Evolutionary conservation across 2,113 vertebrate genomes (phyloP).

Genomic region (Ardeotis arabs): DNA sequence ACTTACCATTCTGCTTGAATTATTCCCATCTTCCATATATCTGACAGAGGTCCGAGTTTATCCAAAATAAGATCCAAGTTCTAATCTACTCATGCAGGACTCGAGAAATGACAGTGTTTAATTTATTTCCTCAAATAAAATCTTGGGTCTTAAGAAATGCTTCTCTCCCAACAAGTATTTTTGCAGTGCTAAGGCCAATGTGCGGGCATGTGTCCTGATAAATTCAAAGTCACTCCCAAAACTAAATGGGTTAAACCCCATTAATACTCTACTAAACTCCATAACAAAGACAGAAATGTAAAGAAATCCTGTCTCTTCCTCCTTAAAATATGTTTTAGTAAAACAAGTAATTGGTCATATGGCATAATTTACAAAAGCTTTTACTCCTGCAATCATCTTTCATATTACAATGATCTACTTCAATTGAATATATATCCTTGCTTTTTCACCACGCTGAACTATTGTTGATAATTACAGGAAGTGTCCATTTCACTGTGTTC

Average conservation of each 20-base stretch:
- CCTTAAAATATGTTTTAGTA: background rate
- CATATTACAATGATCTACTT: background rate
- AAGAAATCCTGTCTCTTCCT: background rate
- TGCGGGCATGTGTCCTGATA: background rate
- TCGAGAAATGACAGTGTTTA: background rate
- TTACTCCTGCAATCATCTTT: background rate
- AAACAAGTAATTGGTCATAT: background rate
- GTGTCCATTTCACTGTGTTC: fast-evolving
- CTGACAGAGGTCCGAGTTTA: background rate
- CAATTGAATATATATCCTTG: background rate
- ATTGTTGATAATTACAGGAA: background rate
- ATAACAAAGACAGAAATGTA: background rate
- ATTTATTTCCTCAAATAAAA: background rate
- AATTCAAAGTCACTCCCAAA: background rate
- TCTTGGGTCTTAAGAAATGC: background rate
- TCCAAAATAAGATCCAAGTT: slow-evolving; percentile 1
- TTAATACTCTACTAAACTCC: background rate
- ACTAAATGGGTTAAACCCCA: background rate
- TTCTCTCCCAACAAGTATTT: background rate
- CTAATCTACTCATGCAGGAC: background rate
- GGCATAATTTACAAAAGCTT: background rate
- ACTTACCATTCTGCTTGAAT: background rate
- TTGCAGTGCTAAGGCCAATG: background rate
- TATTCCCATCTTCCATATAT: background rate
- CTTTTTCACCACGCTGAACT: background rate